A percentile compares a stretch with the other conserved stretches of the same genome.
These are phyloP conservation scores for Zenarchopterus dispar DNA, from an alignment of 2,797 vertebrate species.

Conservation along the genomic window DNA sequence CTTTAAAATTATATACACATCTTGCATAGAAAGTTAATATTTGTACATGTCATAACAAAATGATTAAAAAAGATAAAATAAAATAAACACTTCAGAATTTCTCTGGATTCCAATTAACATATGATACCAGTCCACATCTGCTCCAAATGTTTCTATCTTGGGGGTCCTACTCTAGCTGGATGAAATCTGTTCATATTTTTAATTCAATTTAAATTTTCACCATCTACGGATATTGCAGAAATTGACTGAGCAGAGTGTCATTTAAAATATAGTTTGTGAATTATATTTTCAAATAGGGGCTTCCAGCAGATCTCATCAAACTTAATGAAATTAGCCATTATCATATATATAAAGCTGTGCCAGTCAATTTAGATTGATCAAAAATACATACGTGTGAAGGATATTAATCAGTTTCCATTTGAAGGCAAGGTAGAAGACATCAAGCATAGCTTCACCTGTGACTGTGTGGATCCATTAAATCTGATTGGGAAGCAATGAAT, in stretches of 20 bases:
- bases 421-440: constrained; percentile 72
- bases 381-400: neutral
- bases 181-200: neutral
- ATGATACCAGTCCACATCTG: neutral
- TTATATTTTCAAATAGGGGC: too few relatives aligned
- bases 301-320: neutral
- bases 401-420: constrained; percentile 76
- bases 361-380: neutral
- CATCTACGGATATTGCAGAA: neutral
- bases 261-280: too few relatives aligned
- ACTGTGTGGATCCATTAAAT: constrained; percentile 73
- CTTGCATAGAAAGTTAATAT: neutral
- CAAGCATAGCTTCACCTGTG: constrained; percentile 80
- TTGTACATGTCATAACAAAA: neutral
- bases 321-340: neutral
- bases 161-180: neutral
- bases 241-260: neutral
- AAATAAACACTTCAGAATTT: too few relatives aligned
- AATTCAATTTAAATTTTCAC: neutral
- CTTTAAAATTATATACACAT: too few relatives aligned
- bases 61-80: too few relatives aligned
- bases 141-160: neutral
- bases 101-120: neutral
- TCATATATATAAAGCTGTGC: neutral
- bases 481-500: constrained; percentile 9